These are phyloP conservation scores for Protobothrops flavoviridis DNA, from an alignment of 2,113 vertebrate species.

Conservation along the genomic window DNA sequence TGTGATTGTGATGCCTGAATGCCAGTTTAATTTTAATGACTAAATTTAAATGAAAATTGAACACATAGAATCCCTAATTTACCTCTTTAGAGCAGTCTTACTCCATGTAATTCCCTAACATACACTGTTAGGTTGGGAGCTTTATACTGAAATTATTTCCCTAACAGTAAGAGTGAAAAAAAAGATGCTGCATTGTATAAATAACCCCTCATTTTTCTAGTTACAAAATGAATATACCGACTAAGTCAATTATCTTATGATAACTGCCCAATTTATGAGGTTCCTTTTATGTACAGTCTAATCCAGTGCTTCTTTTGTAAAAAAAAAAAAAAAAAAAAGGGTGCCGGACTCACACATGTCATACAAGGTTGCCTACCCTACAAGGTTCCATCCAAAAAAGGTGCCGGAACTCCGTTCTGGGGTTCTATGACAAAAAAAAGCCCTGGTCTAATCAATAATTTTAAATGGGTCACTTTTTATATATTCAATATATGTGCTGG, in stretches of 20 bases:
- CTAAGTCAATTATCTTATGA: neutral
- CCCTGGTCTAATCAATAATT: constrained; percentile 24
- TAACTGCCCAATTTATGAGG: constrained; percentile 11
- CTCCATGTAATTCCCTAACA: neutral
- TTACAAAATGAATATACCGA: neutral
- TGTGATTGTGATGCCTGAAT: neutral
- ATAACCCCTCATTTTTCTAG: neutral
- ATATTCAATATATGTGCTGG: neutral
- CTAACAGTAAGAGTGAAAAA: constrained; percentile 8
- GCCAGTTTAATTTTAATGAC: neutral
- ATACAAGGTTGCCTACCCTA: too few species aligned
- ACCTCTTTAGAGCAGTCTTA: neutral
- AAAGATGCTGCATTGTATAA: neutral
- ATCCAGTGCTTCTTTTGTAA: neutral
- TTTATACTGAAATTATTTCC: neutral
- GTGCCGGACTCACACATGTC: too few species aligned
- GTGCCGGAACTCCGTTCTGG: too few species aligned
- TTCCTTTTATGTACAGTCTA: constrained; percentile 11
- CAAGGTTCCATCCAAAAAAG: too few species aligned
- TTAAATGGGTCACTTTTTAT: constrained; percentile 8
- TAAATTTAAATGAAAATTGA: neutral
- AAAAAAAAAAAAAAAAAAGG: too few species aligned
- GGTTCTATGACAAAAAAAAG: too few species aligned
- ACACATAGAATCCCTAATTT: neutral
- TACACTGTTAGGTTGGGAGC: neutral